Evolutionary conservation across 2,113 vertebrate genomes (phyloP).

Genomic region (Peromyscus californicus): DNA sequence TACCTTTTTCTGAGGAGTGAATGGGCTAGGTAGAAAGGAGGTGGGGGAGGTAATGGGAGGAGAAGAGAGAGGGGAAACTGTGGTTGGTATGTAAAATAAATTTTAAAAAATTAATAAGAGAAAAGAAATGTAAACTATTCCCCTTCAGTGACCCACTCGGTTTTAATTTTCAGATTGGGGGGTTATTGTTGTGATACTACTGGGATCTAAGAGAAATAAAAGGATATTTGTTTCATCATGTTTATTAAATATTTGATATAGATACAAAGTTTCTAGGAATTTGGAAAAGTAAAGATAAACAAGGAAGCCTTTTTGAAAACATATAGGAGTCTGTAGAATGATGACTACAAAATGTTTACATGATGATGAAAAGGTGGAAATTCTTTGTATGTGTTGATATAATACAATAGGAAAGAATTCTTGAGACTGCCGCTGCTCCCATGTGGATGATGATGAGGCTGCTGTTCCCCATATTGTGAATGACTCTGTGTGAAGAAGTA

Average conservation of each 20-base stretch:
- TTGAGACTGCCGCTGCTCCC: neutral
- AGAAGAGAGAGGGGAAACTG: too few species aligned
- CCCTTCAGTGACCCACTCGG: too few species aligned
- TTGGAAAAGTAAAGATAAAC: constrained; percentile 8
- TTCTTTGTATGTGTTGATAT: neutral
- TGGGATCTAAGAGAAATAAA: neutral
- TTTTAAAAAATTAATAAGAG: too few species aligned
- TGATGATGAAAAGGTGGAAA: neutral
- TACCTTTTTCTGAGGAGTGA: too few species aligned
- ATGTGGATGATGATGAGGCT: neutral
- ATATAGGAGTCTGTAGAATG: neutral
- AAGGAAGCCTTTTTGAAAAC: neutral
- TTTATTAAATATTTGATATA: neutral
- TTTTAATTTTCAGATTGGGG: neutral
- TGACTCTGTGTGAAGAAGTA: neutral
- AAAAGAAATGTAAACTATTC: too few species aligned
- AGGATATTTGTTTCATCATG: neutral
- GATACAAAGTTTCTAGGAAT: neutral
- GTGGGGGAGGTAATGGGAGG: too few species aligned
- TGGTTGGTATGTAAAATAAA: too few species aligned
- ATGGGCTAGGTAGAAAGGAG: too few species aligned
- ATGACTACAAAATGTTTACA: neutral
- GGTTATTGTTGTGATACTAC: neutral
- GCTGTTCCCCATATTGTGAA: neutral
- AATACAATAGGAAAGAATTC: neutral